phyloP scores from a whole-genome alignment of 1,140 invertebrate species.

The Scaptodrosophila lebanonensis region DNA sequence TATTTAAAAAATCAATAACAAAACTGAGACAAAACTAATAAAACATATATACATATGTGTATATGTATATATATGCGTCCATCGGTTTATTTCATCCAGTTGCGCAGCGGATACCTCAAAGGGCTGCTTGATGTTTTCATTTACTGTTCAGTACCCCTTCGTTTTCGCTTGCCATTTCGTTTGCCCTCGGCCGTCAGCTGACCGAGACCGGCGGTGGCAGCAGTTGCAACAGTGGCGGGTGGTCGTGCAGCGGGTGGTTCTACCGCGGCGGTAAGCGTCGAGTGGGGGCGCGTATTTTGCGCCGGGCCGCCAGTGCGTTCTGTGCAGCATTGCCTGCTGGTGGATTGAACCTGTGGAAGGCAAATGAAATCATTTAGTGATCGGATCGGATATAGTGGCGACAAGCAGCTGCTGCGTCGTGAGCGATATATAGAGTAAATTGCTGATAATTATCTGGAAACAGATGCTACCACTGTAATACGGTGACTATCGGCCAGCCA shows the following conservation, averaged over 20 bases:
- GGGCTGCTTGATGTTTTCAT: too few species aligned
- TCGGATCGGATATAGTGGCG: neutral
- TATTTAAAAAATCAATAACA: conserved; percentile 11
- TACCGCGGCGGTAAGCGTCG: conserved; percentile 59
- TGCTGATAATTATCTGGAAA: too few species aligned
- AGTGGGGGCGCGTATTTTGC: conserved; percentile 47
- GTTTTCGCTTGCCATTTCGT: too few species aligned
- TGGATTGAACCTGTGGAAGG: conserved; percentile 54
- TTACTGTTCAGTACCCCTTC: too few species aligned
- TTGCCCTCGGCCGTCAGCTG: conserved; percentile 1
- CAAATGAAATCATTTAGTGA: neutral
- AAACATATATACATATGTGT: neutral
- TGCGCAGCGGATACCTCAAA: too few species aligned
- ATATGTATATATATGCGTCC: conserved; percentile 2
- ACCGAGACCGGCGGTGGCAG: conserved; percentile 7
- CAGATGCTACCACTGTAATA: too few species aligned
- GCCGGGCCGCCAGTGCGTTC: conserved; percentile 39
- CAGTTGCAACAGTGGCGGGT: conserved; percentile 9
- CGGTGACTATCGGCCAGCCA: too few species aligned
- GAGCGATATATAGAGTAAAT: too few species aligned
- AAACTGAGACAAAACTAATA: conserved; percentile 6
- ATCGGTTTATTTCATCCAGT: neutral
- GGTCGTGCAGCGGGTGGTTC: conserved; percentile 36
- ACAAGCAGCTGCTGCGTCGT: too few species aligned
- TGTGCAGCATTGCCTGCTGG: conserved; percentile 39